Evolutionary conservation across 2,797 vertebrate species (phyloP).

Genomic region (Momotus momota): DNA sequence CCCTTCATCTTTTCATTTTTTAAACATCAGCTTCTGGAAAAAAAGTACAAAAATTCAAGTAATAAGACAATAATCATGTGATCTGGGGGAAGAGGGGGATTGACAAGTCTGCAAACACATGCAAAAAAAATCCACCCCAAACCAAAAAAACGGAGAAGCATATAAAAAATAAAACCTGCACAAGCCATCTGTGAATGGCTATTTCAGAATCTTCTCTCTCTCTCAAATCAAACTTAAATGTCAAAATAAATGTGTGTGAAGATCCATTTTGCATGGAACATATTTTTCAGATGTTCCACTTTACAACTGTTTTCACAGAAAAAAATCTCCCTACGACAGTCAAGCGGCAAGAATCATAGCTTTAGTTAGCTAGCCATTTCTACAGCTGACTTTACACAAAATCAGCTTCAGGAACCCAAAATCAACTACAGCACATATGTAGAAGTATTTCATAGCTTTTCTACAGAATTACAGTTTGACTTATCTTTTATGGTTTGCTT

Average conservation of each 20-base stretch:
- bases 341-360: slow-evolving; percentile 8
- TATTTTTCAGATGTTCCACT: slow-evolving; percentile 78
- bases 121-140: background rate
- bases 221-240: slow-evolving; percentile 77
- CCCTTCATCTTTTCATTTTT: background rate
- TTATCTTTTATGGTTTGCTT: slow-evolving; percentile 44
- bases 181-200: slow-evolving; percentile 63
- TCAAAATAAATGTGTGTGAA: slow-evolving; percentile 79
- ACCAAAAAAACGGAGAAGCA: slow-evolving; percentile 18
- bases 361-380: slow-evolving; percentile 33
- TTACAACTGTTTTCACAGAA: slow-evolving; percentile 71
- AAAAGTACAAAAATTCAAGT: background rate
- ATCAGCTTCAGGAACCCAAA: slow-evolving; percentile 18
- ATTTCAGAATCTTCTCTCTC: slow-evolving; percentile 67
- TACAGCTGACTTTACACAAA: slow-evolving; percentile 39
- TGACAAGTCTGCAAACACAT: slow-evolving; percentile 57
- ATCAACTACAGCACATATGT: background rate
- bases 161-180: background rate
- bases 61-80: background rate
- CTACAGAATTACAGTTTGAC: slow-evolving; percentile 17
- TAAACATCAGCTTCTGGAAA: background rate
- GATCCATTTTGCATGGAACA: slow-evolving; percentile 78
- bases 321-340: slow-evolving; percentile 29
- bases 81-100: background rate
- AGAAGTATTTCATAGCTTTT: slow-evolving; percentile 25